Conservation (phyloP, 2,888 invertebrate species). For the Lottia gigantea region DNA sequence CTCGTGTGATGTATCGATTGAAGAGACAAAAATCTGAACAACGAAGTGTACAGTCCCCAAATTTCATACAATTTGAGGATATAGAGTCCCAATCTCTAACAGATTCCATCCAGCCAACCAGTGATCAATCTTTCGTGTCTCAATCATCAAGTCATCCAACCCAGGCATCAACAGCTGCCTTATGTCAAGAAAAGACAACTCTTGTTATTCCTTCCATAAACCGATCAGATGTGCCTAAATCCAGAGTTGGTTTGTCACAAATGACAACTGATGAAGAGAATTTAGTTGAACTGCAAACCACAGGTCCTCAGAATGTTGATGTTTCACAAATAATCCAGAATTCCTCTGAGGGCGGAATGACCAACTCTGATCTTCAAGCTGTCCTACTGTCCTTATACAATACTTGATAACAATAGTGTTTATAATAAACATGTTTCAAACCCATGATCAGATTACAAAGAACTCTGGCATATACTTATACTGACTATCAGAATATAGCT, state of each 20-base stretch:
- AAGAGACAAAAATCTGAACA: conserved; percentile 36
- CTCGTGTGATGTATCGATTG: conserved; percentile 45
- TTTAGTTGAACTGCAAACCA: neutral
- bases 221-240: neutral
- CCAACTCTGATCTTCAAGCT: neutral
- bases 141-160: neutral
- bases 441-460: too few relatives aligned
- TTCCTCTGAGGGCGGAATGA: neutral
- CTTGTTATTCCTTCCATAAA: neutral
- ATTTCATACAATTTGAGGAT: conserved; percentile 14
- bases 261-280: neutral
- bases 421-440: too few relatives aligned
- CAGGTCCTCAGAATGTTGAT: neutral
- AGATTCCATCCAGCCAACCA: neutral
- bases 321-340: conserved; percentile 1
- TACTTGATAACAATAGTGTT: too few relatives aligned
- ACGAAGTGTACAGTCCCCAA: neutral
- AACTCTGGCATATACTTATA: too few relatives aligned
- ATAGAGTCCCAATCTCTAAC: neutral
- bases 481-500: too few relatives aligned
- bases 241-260: neutral
- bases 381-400: neutral
- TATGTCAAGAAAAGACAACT: too few relatives aligned
- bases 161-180: neutral
- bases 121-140: neutral